phyloP scores from a whole-genome alignment of 2,113 vertebrate genomes.

The Malurus cyaneus region DNA sequence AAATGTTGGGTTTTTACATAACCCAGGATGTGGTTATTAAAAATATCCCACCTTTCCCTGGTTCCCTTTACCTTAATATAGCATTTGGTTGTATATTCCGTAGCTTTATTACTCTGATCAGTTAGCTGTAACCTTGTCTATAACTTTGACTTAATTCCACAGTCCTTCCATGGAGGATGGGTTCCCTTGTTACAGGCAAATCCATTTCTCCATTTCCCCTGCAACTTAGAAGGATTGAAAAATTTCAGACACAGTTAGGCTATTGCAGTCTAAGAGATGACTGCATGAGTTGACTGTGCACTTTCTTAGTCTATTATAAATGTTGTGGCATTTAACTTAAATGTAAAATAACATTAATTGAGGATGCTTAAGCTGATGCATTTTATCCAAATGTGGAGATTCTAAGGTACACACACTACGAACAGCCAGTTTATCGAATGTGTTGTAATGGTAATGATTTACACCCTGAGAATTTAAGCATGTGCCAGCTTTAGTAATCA shows the following conservation, averaged over 20 bases:
- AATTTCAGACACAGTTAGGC: not conserved
- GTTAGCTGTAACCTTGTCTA: not conserved
- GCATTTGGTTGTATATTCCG: not conserved
- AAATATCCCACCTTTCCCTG: not conserved
- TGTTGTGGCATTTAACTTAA: not conserved
- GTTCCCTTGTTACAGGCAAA: not conserved
- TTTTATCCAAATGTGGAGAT: not conserved
- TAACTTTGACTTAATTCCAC: not conserved
- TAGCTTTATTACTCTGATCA: not conserved
- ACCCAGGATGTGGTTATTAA: not conserved
- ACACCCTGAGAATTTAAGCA: not conserved
- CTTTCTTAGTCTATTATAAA: not conserved
- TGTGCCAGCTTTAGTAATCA: not conserved
- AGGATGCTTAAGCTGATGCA: not conserved
- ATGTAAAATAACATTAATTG: not conserved
- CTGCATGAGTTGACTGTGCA: not conserved
- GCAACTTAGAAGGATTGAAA: not conserved
- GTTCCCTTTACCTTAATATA: not conserved
- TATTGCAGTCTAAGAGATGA: not conserved
- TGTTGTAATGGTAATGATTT: not conserved
- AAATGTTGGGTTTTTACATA: not conserved
- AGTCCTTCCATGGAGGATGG: fast-evolving
- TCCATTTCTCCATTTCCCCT: not conserved
- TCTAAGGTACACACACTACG: not conserved
- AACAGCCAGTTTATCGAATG: not conserved